Base-by-base conservation (phyloP, 2,113 vertebrate species). In the Malaclemys terrapin region DNA sequence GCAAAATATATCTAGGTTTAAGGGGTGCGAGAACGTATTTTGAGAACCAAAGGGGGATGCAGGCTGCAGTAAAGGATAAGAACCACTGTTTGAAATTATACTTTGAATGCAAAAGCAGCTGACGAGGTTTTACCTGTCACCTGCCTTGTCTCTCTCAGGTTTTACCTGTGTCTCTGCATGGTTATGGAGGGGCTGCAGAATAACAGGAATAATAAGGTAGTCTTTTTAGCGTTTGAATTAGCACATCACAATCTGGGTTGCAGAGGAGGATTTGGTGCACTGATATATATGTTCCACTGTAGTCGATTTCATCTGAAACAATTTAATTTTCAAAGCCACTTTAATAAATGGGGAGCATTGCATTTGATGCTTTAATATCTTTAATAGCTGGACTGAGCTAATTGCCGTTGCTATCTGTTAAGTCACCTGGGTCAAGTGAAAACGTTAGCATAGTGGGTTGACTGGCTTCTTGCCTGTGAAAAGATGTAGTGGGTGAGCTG, bases 41-140 rank as follows among this genome's bases (percentile, higher is more conserved):
- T 50, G 50, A 50, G 50, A 50, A 50, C 50, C 50, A 50, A 50
- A 50, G 50, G 50, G 50, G 50, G 50, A 4, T 50, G 50, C 50
- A 5, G 50, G 50, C 50, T 50, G 50, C 14, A 50, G 50, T 50
- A 50, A 50, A 50, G 50, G 50, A 16, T 50, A 50, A 50, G 50
- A 50, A 50, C 50, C 50, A 50, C 50, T 50, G 50, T 50, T 50
- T 50, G 14, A 50, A 50, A 1, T 22, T 5, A 4, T 2, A 0
- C 31, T 59, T 57, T 49, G 50, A 35, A 27, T 2, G 0, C 3
- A 6, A 0, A 12, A 62, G 90, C 85, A 45, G 69, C 1, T 25
- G 11, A 2, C 14, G 76, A 89, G 35, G 42, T 81, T 59, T 29
- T 78, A 49, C 87, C 50, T 35, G 13, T 19, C 62, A 19, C 62